Evolutionary conservation across 1,140 invertebrate genomes (phyloP).

Genomic region (Leptonema lineaticorne): DNA sequence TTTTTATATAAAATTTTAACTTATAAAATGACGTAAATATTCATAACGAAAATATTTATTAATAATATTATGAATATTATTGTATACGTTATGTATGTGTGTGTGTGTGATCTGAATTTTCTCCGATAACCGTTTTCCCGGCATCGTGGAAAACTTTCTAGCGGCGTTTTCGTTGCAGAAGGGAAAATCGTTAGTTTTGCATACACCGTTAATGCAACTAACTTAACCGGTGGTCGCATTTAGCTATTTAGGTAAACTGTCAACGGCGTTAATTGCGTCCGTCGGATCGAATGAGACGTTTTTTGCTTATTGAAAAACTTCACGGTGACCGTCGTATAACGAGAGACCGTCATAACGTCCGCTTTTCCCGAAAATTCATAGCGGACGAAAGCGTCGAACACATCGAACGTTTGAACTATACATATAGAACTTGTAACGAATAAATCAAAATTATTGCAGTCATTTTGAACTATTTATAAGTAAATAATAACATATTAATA

Average conservation of each 20-base stretch:
- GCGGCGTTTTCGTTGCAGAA: slow-evolving; percentile 5
- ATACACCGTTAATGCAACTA: slow-evolving; percentile 13
- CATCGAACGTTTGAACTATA: too few species aligned
- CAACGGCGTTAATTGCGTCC: slow-evolving; percentile 16
- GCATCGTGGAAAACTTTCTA: slow-evolving; percentile 13
- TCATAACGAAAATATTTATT: too few species aligned
- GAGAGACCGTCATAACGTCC: background rate
- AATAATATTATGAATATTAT: background rate
- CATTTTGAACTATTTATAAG: too few species aligned
- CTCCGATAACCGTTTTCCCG: slow-evolving; percentile 27
- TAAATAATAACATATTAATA: too few species aligned
- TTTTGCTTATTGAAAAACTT: slow-evolving; percentile 16
- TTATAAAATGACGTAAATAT: too few species aligned
- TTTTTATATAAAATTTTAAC: too few species aligned
- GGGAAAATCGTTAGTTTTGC: slow-evolving; percentile 17
- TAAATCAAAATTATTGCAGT: too few species aligned
- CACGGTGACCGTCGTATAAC: background rate
- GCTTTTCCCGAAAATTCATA: background rate
- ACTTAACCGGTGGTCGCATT: slow-evolving; percentile 9
- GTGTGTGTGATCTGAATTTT: slow-evolving; percentile 24
- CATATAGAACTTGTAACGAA: too few species aligned
- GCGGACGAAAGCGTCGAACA: background rate
- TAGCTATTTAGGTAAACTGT: slow-evolving; percentile 6
- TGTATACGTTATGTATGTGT: background rate
- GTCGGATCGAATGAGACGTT: slow-evolving; percentile 3